These are phyloP conservation scores for Pseudomyrmex sp. DNA, from an alignment of 1,140 invertebrate genomes.

Conservation along the genomic window DNA sequence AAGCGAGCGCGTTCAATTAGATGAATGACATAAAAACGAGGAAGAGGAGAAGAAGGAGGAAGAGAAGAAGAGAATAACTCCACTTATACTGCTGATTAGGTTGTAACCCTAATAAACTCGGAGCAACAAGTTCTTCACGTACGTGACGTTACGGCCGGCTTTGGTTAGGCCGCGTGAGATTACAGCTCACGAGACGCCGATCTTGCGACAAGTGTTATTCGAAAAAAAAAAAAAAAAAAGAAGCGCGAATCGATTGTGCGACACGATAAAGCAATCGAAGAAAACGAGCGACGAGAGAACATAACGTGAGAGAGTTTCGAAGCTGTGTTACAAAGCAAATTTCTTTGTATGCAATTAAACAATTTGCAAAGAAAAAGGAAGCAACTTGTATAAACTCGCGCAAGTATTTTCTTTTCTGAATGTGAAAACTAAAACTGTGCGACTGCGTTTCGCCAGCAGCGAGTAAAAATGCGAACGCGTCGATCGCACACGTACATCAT, in stretches of 20 bases:
- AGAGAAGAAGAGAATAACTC: neutral
- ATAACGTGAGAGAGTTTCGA: neutral
- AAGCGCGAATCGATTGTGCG: neutral
- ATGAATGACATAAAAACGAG: neutral
- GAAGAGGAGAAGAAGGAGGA: neutral
- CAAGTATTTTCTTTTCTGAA: too few species aligned
- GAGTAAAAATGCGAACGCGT: too few species aligned
- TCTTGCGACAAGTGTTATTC: conserved; percentile 2
- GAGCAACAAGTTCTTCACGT: conserved; percentile 22
- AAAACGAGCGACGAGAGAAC: neutral
- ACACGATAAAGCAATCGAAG: conserved; percentile 27
- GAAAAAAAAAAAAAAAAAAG: neutral
- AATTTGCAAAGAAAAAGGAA: too few species aligned
- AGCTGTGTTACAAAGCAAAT: neutral
- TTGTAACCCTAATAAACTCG: conserved; percentile 32
- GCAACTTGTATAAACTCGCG: too few species aligned
- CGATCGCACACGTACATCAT: too few species aligned
- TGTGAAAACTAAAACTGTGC: too few species aligned
- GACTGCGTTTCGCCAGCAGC: too few species aligned
- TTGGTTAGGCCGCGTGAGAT: conserved; percentile 5
- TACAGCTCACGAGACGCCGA: neutral
- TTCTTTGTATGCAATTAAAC: too few species aligned
- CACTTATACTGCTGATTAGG: conserved; percentile 32
- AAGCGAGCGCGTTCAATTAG: neutral
- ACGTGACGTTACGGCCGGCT: neutral